These are phyloP conservation scores for Cartodere bifasciata DNA, from an alignment of 2,888 invertebrate genomes.

Conservation along the genomic window DNA sequence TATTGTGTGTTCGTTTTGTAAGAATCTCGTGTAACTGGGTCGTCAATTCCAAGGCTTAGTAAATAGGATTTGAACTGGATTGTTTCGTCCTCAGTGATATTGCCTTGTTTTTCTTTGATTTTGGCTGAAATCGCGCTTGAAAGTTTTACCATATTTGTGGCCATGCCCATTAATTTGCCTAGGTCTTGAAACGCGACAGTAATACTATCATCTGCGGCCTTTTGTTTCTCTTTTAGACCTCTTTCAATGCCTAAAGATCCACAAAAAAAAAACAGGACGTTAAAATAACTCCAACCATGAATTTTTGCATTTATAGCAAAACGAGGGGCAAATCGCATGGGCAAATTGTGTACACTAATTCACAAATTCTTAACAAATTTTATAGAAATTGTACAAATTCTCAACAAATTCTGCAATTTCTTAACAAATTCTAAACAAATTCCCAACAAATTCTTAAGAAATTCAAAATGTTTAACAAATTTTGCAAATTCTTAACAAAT, in stretches of 20 bases:
- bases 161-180: constrained; percentile 86
- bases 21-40: constrained; percentile 90
- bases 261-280: too few relatives aligned
- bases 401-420: too few relatives aligned
- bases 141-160: constrained; percentile 92
- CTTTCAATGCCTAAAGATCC: constrained; percentile 98
- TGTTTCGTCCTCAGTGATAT: constrained; percentile 95
- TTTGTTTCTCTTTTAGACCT: constrained; percentile 79
- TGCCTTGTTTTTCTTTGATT: constrained; percentile 87
- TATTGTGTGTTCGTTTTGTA: constrained; percentile 79
- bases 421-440: too few relatives aligned
- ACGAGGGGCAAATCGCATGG: too few relatives aligned
- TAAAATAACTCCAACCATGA: too few relatives aligned
- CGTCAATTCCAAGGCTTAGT: constrained; percentile 92
- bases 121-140: constrained; percentile 86
- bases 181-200: constrained; percentile 91
- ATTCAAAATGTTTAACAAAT: too few relatives aligned
- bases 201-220: constrained; percentile 85
- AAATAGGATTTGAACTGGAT: constrained; percentile 91
- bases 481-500: too few relatives aligned
- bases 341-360: too few relatives aligned
- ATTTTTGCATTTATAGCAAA: too few relatives aligned
- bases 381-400: too few relatives aligned
- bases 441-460: too few relatives aligned
- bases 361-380: too few relatives aligned